Percentiles rank a stretch among this genome's conserved stretches.
These are phyloP conservation scores for Crossaster papposus DNA, from an alignment of 53 echinoderm and acorn worm genomes.

Conservation along the genomic window DNA sequence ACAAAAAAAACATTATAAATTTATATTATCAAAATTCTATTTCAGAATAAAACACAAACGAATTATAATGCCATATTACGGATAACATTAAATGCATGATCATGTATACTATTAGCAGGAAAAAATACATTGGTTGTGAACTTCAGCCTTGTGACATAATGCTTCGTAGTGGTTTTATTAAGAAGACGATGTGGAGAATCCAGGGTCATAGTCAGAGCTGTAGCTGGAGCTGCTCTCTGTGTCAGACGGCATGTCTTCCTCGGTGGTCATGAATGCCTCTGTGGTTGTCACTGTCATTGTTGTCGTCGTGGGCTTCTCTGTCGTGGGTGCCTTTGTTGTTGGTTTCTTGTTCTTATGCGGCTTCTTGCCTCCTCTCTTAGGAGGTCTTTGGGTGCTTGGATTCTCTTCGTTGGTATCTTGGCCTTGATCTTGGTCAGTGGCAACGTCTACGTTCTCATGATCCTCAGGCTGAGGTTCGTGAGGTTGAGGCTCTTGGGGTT, in stretches of 20 bases:
- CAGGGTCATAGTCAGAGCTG: slow-evolving; percentile 39
- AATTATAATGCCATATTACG: too few species aligned
- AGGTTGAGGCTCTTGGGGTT: not conserved
- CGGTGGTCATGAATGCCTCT: not conserved
- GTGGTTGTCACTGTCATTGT: slow-evolving; percentile 17
- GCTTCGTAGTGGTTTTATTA: not conserved
- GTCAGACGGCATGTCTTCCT: not conserved
- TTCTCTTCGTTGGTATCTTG: not conserved
- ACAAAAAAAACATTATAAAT: not conserved
- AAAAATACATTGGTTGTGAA: too few species aligned
- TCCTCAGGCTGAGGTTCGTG: not conserved
- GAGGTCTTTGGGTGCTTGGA: not conserved
- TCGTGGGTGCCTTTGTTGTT: not conserved
- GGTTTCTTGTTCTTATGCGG: slow-evolving; percentile 15
- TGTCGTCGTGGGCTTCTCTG: slow-evolving; percentile 6
- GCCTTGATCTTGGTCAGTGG: not conserved
- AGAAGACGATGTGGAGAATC: slow-evolving; percentile 38
- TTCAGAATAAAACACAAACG: not conserved
- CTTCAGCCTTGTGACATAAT: not conserved
- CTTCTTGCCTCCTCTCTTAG: not conserved
- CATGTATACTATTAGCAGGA: too few species aligned
- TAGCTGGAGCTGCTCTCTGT: not conserved
- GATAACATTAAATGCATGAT: not conserved
- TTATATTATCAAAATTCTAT: not conserved
- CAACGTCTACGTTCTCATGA: not conserved